phyloP scores from a whole-genome alignment of 2,113 vertebrate genomes.

The Petaurus breviceps region DNA sequence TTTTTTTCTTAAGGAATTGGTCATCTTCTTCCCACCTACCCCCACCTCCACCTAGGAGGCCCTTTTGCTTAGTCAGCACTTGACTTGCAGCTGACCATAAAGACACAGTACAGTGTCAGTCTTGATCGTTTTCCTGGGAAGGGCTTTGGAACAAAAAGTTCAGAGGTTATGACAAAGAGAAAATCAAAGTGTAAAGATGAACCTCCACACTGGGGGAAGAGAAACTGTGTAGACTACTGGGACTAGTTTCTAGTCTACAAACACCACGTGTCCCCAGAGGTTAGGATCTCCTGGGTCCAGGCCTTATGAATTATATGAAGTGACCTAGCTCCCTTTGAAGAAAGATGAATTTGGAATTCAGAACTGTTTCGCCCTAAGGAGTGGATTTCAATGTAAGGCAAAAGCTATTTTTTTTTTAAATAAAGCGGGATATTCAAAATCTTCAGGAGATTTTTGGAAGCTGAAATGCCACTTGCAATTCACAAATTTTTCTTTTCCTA shows the following conservation, averaged over 20 bases:
- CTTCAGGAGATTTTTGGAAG: slow-evolving; percentile 45
- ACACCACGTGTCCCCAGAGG: neutral
- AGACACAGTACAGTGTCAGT: slow-evolving; percentile 65
- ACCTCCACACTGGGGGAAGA: neutral
- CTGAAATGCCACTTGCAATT: slow-evolving; percentile 40
- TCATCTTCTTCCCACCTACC: neutral
- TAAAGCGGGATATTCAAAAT: slow-evolving; percentile 17
- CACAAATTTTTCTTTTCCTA: slow-evolving; percentile 58
- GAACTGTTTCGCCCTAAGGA: slow-evolving; percentile 24
- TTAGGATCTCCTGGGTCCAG: slow-evolving; percentile 39
- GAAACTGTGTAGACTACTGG: neutral
- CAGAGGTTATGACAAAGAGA: neutral
- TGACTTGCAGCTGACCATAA: slow-evolving; percentile 72
- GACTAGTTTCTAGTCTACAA: neutral
- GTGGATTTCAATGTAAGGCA: slow-evolving; percentile 34
- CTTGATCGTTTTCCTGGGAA: neutral
- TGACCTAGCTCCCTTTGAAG: neutral
- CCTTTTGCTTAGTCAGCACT: slow-evolving; percentile 75
- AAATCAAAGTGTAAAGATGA: neutral
- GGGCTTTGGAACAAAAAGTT: neutral
- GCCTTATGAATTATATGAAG: neutral
- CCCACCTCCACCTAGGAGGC: neutral
- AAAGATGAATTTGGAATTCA: slow-evolving; percentile 53
- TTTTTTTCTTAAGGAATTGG: slow-evolving; percentile 41
- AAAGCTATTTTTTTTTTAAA: slow-evolving; percentile 45